A percentile compares a stretch with the other conserved stretches of the same genome.
phyloP scores from a whole-genome alignment of 2,888 invertebrate genomes.

The Drosophila rubida region DNA sequence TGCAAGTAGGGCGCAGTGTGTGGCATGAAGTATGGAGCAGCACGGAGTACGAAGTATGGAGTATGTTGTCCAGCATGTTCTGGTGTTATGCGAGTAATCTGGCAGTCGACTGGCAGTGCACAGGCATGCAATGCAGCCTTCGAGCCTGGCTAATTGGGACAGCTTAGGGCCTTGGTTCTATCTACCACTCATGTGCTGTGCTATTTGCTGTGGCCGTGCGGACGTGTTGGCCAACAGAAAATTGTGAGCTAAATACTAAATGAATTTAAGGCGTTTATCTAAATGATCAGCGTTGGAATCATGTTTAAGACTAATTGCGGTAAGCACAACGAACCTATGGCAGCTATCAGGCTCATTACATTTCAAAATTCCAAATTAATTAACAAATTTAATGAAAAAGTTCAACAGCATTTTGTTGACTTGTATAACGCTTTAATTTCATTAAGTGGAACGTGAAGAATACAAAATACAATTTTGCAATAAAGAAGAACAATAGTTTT shows the following conservation, averaged over 20 bases:
- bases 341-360: conserved; percentile 5
- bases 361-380: conserved; percentile 19
- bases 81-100: conserved; percentile 37
- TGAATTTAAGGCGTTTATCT: conserved; percentile 58
- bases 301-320: conserved; percentile 37
- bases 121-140: conserved; percentile 41
- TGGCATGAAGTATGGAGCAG: conserved; percentile 6
- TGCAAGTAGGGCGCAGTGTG: conserved; percentile 23
- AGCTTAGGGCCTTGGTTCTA: conserved; percentile 45
- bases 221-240: conserved; percentile 51
- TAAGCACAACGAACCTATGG: conserved; percentile 3
- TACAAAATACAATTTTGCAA: too few species aligned
- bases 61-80: conserved; percentile 8
- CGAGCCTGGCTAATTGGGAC: conserved; percentile 66
- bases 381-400: background rate
- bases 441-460: too few species aligned
- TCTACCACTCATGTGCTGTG: background rate
- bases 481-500: too few species aligned
- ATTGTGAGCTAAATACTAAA: conserved; percentile 51
- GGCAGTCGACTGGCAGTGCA: conserved; percentile 34
- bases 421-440: too few species aligned
- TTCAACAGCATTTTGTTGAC: too few species aligned
- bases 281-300: conserved; percentile 41
- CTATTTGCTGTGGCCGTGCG: conserved; percentile 26
- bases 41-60: background rate